phyloP scores from a whole-genome alignment of 2,113 vertebrate genomes.

The Tenebrosternarchus preto region DNA sequence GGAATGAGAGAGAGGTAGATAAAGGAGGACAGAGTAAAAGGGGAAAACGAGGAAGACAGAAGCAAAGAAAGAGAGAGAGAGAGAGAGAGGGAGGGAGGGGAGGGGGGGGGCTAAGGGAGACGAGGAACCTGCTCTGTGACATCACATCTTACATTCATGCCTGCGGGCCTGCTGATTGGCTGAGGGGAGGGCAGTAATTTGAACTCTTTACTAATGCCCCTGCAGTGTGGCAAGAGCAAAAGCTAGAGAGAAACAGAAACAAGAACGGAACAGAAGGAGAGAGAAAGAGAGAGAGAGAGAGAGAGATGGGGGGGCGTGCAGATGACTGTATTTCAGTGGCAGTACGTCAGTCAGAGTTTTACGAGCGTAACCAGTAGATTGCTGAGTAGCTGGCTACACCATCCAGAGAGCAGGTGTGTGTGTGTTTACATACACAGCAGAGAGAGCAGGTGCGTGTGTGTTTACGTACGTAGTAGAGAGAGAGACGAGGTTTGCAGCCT shows the following conservation, averaged over 20 bases:
- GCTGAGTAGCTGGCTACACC: not conserved
- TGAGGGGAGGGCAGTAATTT: slow-evolving; percentile 74
- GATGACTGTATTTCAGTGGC: not conserved
- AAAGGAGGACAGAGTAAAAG: slow-evolving; percentile 1
- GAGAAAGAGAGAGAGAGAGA: not conserved
- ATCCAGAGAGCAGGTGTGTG: not conserved
- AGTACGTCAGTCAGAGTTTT: not conserved
- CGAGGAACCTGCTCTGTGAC: slow-evolving; percentile 58
- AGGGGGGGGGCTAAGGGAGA: slow-evolving; percentile 6
- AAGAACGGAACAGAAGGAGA: slow-evolving; percentile 15
- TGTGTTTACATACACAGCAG: too few relatives aligned
- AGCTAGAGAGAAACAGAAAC: not conserved
- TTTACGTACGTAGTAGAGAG: not conserved
- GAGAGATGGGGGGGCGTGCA: not conserved
- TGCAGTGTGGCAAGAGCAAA: slow-evolving; percentile 15
- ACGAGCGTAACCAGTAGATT: not conserved
- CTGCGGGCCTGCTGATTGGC: slow-evolving; percentile 66
- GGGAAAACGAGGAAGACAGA: not conserved
- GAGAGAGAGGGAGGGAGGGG: slow-evolving; percentile 1
- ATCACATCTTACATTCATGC: slow-evolving; percentile 60
- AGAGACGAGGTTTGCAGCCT: too few relatives aligned
- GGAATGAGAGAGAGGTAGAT: not conserved
- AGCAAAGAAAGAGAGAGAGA: not conserved
- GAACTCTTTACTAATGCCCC: slow-evolving; percentile 63
- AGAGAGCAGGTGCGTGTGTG: not conserved